phyloP scores from a whole-genome alignment of 2,797 vertebrate species.

The Alca torda region DNA sequence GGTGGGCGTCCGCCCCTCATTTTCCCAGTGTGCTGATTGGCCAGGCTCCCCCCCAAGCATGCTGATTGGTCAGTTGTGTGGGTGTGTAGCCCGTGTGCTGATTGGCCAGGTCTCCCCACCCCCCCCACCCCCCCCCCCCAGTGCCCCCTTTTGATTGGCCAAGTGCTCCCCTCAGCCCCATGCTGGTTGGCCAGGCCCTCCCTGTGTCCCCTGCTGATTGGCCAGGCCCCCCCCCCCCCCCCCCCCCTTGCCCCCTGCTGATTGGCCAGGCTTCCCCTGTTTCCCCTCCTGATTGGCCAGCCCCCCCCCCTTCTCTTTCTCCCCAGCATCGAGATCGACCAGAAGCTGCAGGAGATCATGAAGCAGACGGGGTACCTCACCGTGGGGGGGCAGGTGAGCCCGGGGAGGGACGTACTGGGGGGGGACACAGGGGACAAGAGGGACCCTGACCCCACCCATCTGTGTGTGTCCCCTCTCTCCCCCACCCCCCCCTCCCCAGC shows the following conservation, averaged over 20 bases:
- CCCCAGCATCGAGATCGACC: constrained; percentile 91
- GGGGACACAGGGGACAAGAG: not conserved
- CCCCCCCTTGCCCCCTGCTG: too few species aligned
- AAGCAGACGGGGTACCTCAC: constrained; percentile 94
- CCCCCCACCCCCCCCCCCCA: too few species aligned
- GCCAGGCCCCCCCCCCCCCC: not conserved
- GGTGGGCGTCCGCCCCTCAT: too few species aligned
- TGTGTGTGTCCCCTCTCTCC: too few species aligned
- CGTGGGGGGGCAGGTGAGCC: constrained; percentile 88
- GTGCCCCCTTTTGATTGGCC: not conserved
- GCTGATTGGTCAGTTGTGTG: not conserved
- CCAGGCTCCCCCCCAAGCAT: not conserved
- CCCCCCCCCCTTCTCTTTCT: not conserved
- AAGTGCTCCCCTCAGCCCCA: too few species aligned
- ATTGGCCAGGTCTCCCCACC: not conserved
- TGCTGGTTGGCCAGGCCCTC: not conserved
- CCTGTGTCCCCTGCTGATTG: not conserved
- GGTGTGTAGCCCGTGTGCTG: not conserved
- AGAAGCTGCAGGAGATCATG: constrained; percentile 96
- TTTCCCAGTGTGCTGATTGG: not conserved
- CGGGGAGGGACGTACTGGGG: not conserved
- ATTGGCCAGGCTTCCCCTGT: not conserved
- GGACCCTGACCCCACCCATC: not conserved
- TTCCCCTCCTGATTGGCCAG: not conserved
- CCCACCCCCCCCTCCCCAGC: constrained; percentile 72